A percentile compares a stretch with the other conserved stretches of the same genome.
Evolutionary conservation across 1,140 invertebrate species (phyloP).

Genomic region (Drosophila burlai): DNA sequence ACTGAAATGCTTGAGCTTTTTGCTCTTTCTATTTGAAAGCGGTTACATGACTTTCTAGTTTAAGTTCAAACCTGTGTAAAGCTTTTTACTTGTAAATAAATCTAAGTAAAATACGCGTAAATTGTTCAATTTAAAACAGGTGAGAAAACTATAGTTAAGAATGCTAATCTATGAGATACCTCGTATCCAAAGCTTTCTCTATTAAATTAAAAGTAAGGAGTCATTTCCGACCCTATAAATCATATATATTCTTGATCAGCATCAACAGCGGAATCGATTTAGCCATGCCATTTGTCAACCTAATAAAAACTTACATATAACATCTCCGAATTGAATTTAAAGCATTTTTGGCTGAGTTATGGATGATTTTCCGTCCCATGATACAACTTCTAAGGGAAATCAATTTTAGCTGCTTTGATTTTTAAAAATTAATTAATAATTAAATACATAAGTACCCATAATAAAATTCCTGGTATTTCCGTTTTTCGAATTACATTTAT

Average conservation of each 20-base stretch:
- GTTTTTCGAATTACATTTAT: slow-evolving; percentile 77
- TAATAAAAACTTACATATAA: too few relatives aligned
- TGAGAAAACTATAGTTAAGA: neutral
- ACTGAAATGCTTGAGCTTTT: slow-evolving; percentile 7
- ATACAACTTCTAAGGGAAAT: too few relatives aligned
- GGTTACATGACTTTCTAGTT: neutral
- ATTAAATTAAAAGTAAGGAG: neutral
- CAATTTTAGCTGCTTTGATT: neutral
- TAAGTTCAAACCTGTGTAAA: neutral
- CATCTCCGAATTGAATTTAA: too few relatives aligned
- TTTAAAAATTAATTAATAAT: neutral
- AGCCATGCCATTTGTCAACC: too few relatives aligned
- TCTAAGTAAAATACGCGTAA: neutral
- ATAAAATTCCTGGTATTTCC: neutral
- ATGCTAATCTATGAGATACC: neutral
- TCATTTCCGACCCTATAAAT: too few relatives aligned
- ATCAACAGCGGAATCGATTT: too few relatives aligned
- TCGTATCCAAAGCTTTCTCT: neutral
- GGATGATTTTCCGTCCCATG: too few relatives aligned
- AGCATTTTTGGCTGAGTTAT: too few relatives aligned
- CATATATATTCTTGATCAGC: too few relatives aligned
- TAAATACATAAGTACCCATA: neutral
- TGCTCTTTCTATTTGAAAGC: neutral
- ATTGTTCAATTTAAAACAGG: neutral
- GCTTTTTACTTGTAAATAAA: neutral